Base-by-base conservation (phyloP, 2,113 vertebrate species). In the Pelobates fuscus region DNA sequence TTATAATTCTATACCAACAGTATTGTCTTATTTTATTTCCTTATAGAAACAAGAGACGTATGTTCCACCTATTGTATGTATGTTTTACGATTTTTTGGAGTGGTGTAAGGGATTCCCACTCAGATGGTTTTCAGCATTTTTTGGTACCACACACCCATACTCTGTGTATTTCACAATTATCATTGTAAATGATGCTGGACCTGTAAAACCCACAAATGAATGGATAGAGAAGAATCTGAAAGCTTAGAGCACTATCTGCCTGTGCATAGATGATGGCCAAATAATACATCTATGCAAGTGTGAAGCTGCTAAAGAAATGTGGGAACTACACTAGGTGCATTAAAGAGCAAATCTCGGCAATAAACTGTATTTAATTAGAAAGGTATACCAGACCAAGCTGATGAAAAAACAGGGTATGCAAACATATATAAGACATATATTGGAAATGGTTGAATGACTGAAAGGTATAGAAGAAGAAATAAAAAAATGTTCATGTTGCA, bases 211-310 rank as follows among this genome's bases (percentile, higher is more conserved):
- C n/a, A 46, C 64, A 52, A 24, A 67, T 32, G 64, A 67, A 8
- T 67, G 64, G 64, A 20, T 46, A 67, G 64, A 44, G 18, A 67
- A 27, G 17, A 24, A 3, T 52, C 64, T 37, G 32, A 67, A 67
- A 67, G 44, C 64, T 23, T 37, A 67, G 64, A 67, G 6, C 37
- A 23, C 44, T 27, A 67, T 67, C 44, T 44, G 20, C 21, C 64
- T 67, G 1, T 44, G 20, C 37, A 67, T 67, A 67, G 64, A 67
- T 67, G 64, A 67, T 67, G 64, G 44, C 8, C 64, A 67, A 27
- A 67, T 67, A 6, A 46, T 67, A 26, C 64, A 67, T 46, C 44
- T 67, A 67, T 67, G 64, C 20, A 67, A 67, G 2, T 67, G 64
- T 67, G 18, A 67, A n/a, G 44, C 64, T 52, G 44, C 37, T 44